phyloP scores from a whole-genome alignment of 2,797 vertebrate genomes.

The Discoglossus pictus region DNA sequence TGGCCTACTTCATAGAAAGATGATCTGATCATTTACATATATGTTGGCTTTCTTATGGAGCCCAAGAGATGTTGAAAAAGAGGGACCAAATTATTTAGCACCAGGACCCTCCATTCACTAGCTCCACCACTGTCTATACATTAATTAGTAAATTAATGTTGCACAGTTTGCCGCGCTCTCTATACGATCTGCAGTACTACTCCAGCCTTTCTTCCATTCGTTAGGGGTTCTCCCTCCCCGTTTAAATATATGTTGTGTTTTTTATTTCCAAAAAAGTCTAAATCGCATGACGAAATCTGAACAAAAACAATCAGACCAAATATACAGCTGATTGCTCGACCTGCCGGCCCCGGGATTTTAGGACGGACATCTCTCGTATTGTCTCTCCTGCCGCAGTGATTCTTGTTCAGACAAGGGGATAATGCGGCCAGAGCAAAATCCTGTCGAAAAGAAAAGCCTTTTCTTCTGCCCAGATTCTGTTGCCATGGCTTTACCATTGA shows the following conservation, averaged over 20 bases:
- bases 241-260: neutral
- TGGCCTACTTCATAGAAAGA: no score
- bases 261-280: neutral
- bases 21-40: no score
- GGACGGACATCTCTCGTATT: slow-evolving; percentile 26
- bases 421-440: slow-evolving; percentile 11
- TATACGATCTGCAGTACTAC: no score
- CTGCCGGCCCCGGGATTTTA: neutral
- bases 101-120: no score
- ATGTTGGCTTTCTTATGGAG: no score
- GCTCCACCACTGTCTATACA: no score
- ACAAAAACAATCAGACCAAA: neutral
- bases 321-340: slow-evolving; percentile 7
- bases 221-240: no score
- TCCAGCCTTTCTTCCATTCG: no score
- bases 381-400: slow-evolving; percentile 3
- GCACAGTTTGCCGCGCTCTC: no score
- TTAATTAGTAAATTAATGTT: no score
- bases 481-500: slow-evolving; percentile 42
- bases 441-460: slow-evolving; percentile 28
- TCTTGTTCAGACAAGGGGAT: slow-evolving; percentile 22
- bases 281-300: neutral
- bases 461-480: slow-evolving; percentile 32
- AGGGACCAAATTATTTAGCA: no score
- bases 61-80: no score